Evolutionary conservation across 2,113 vertebrate species (phyloP), one percentile per base, ranked within the genome.

Genomic region (Hippocampus mohnikei): DNA sequence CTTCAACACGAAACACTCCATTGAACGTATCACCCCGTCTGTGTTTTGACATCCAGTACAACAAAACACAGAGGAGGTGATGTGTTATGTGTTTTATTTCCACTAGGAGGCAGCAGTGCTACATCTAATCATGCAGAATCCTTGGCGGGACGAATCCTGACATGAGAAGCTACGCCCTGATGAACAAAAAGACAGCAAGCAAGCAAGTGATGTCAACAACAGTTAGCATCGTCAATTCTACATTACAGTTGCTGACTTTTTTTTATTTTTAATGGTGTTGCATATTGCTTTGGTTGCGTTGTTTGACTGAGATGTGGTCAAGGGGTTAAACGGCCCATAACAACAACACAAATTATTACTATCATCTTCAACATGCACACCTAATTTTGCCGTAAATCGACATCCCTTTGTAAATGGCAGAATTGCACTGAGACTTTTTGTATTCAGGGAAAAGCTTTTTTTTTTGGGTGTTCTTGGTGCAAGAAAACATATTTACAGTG

Each of bases 51-150:
- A 37, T 37, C 1, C 33, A 6, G 33, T 37, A 37, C 33, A 37
- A 7, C 33, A 2, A 37, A 37, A 37, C 27, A 27, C 33, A 37
- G 33, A 37, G 33, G 33, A n/a, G 33, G 33, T 37, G 33, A 37
- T 37, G 33, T 37, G 33, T 7, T 37, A 37, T 37, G 6, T 37
- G 33, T 37, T 1, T 23, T 5, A 11, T 5, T 3, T 67, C 82
- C 89, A 89, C 89, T 48, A 81, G 88, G 74, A 78, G 88, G 89
- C 87, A 87, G 82, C 83, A 88, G 72, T 65, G 73, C 50, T 66
- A 75, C 79, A 83, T 78, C 53, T 55, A 70, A 72, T 71, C 37
- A n/a, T 74, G 33, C 0, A 48, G 12, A 37, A 25, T 69, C 67
- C 60, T 46, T 46, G 69, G 0, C 7, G 40, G 16, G 71, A 11